Base-by-base conservation (phyloP, 2,888 invertebrate species). In the Drosophila mimetica region DNA sequence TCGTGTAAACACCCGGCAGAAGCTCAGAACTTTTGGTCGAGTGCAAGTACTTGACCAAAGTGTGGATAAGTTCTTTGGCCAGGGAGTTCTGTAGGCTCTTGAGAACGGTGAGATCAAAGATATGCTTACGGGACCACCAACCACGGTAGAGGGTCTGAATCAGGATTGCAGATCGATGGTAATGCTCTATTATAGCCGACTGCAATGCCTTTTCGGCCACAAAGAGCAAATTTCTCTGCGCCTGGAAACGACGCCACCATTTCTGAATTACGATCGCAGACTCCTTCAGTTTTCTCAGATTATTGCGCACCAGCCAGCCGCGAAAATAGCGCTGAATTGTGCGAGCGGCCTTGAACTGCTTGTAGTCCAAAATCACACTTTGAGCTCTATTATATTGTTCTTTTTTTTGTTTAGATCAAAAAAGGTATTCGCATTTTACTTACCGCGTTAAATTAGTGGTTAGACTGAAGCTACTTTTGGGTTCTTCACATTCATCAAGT, bases 101-200 rank as follows among this genome's bases (percentile, higher is more conserved):
- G 14, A 90, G 54, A 18, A 61, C 75, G 2, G 39, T 39, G 18
- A 86, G 79, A 50, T 91, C 86, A 47, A 88, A 86, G 6, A 79
- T 25, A 36, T 88, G 46, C 47, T 86, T 79, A 1, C 91, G 88
- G 0, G 81, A 77, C 74, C 74, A 84, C 72, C 77, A 91, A 20
- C 91, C 91, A 1, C 91, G 89, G 64, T 74, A 91, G 0, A 73
- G 3, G 6, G 81, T 67, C 58, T 91, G 91, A 30, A 91, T 90
- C 2, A 52, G 67, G 0, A 54, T 44, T 1, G 90, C 89, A 0
- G 64, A 36, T 0, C 32, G 25, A 5, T 80, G 28, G 36, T 75
- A 88, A 52, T 76, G 59, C 0, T 67, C 8, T 0, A 57, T 13
- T 0, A 82, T 32, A 11, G 16, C 28, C 1, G 32, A 5, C 53